Base-by-base conservation (phyloP, 2,888 invertebrate genomes). In the Drosophila birchii region DNA sequence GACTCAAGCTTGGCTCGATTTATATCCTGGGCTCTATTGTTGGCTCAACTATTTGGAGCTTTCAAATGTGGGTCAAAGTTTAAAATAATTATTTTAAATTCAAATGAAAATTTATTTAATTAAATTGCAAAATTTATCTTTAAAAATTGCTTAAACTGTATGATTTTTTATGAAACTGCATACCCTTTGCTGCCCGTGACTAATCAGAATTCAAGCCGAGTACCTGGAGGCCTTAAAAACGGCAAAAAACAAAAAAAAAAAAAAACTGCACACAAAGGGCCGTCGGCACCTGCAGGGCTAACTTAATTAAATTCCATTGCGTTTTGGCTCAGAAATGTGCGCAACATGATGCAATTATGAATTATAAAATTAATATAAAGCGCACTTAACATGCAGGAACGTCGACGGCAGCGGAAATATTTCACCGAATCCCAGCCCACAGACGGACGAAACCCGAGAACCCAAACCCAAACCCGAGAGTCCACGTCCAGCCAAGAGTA, bases 291-390 rank as follows among this genome's bases (percentile, higher is more conserved):
- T 68, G 68, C 70, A 68, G 70, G 68, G 68, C 34, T 79, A 74
- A 74, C 66, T 70, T 79, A 75, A 83, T 80, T 78, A 86, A 80
- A 81, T 86, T 86, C 81, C 81, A 86, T 78, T 83, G 83, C 76
- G 71, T 83, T 80, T 70, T 51, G 67, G 57, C 55, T 58, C 39
- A 80, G 76, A 78, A 78, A 86, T 78, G 41, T 83, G 64, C 54
- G 70, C 78, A 78, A 78, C 80, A 80, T 72, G 78, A 71, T 80
- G 77, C 79, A 82, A 86, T 82, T 82, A 87, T 84, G 70, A 78
- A 75, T 70, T 80, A 74, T 79, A 57, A 86, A 69, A 70, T 78
- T 63, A 73, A 63, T 56, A 71, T 73, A 63, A 75, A 73, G 57
- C 79, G 62, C 55, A 74, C 75, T 79, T 86, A 82, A 81, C 78